These are phyloP conservation scores for Alsophila aescularia DNA, from an alignment of 2,888 invertebrate genomes.

Conservation along the genomic window DNA sequence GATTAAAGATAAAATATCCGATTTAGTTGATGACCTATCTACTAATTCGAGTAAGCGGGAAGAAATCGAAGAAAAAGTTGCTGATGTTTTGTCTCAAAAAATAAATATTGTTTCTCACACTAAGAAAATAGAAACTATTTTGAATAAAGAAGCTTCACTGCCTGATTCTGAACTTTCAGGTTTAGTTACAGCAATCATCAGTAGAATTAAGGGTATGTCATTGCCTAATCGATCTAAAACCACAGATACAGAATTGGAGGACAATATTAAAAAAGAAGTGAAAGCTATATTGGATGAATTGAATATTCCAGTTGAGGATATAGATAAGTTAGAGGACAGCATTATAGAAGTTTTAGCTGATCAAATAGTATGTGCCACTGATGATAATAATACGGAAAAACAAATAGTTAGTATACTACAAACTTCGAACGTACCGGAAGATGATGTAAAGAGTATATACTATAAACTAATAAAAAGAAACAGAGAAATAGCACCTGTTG, in stretches of 20 bases:
- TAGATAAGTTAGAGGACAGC: slow-evolving; percentile 26
- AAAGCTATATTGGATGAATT: slow-evolving; percentile 27
- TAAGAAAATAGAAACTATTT: slow-evolving; percentile 19
- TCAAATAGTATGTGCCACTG: slow-evolving; percentile 33
- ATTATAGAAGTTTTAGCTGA: slow-evolving; percentile 34
- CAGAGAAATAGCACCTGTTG: slow-evolving; percentile 22
- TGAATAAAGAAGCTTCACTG: slow-evolving; percentile 34
- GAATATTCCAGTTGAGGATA: slow-evolving; percentile 12
- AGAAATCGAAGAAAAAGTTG: slow-evolving; percentile 30
- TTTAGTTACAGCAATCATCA: slow-evolving; percentile 28
- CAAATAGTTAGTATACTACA: slow-evolving; percentile 32
- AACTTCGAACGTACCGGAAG: slow-evolving; percentile 26
- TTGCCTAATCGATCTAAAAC: background rate
- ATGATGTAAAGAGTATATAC: slow-evolving; percentile 31
- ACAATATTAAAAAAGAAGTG: slow-evolving; percentile 30
- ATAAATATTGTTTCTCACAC: slow-evolving; percentile 13
- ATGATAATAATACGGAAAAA: slow-evolving; percentile 19
- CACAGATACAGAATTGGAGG: slow-evolving; percentile 5
- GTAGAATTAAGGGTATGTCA: slow-evolving; percentile 20
- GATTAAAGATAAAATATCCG: slow-evolving; percentile 28
- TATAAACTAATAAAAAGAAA: slow-evolving; percentile 23
- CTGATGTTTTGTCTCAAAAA: slow-evolving; percentile 31
- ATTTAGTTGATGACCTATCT: slow-evolving; percentile 23
- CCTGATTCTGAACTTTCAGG: slow-evolving; percentile 25
- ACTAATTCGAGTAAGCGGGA: slow-evolving; percentile 21